Base-by-base conservation (phyloP, 2,113 vertebrate species). In the Natator depressus region DNA sequence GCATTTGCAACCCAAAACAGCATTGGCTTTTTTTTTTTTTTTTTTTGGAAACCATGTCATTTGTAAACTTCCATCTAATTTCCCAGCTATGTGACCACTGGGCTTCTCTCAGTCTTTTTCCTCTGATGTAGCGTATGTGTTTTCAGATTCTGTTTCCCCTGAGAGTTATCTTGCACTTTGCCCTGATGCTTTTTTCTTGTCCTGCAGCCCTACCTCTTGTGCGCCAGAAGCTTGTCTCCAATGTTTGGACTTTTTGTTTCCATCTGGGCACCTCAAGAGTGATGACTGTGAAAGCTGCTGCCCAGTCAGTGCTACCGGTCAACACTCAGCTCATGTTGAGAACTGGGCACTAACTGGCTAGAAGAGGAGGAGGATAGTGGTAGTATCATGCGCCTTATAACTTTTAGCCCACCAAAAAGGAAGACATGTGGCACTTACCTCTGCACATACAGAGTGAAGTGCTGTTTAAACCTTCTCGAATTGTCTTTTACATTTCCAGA, bases 221-320 rank as follows among this genome's bases (percentile, higher is more conserved):
- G 99, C 82, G 99, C 99, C 88, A 98, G 99, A 97, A 99, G 99
- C 97, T 98, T 99, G 91, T 99, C 99, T 57, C 99, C 99, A 7
- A 99, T 99, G 99, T 99, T 99, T 97, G 99, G 99, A 97, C 99
- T 99, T 84, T 99, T 99, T 91, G 99, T 99, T 76, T 99, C 99
- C 96, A 99, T 99, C 98, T 99, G 99, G 99, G 99, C 99, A 16
- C 99, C 99, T 0, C 99, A 31, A 99, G 94, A 99, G 98, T 19
- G 99, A 99, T 54, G 98, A 98, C 51, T 99, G 99, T 97, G 99
- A 99, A 93, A 99, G 96, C 92, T 99, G 99, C 97, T 99, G 99
- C 95, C 98, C 99, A 6, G 6, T 99, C 98, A 57, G 96, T 93
- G 93, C 99, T 98, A 3, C 98, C 42, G 85, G 98, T 35, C 99